Evolutionary conservation across 1,140 invertebrate genomes (phyloP), one percentile per base, ranked within the genome.

Genomic region (Antheraea pernyi): DNA sequence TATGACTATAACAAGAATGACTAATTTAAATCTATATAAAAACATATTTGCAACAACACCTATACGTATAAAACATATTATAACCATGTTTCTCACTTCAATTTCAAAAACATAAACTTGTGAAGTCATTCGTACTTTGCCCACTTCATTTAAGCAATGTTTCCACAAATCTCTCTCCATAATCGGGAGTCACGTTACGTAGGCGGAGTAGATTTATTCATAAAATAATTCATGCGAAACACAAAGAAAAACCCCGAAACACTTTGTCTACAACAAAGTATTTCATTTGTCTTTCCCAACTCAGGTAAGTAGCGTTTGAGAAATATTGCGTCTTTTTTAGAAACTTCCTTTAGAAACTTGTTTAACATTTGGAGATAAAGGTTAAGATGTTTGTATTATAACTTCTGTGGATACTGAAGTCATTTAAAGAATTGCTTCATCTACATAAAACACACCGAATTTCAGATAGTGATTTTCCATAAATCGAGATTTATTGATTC

Each of bases 241-340:
- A 65, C 39, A 65, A 65, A 65, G 37, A 65, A 46, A 65, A 65
- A 65, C 37, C 64, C 30, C 60, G 48, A 39, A 71, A 67, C 65
- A 19, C 42, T 71, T 73, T 76, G 60, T 73, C 39, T 72, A 66
- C 66, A 77, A 72, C 72, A 73, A 72, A 74, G 69, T 72, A 65
- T 73, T 74, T 70, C 60, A 74, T 71, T 72, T 69, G 64, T 74
- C 70, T 65, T 67, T 64, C n/a, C 36, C 58, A 53, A 53, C 42
- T 61, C 67, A 58, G 42, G 62, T 71, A 68, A 59, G 64, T 71
- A 71, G n/a, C 63, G 59, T 53, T 65, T 53, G 39, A 64, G 63
- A 71, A 71, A 75, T 60, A 59, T 61, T 18, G 18, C 18, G 18
- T 19, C 59, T 39, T 60, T 39, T 65, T 22, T 65, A 37, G 16